Conservation (phyloP, 2,797 vertebrate species). For the Sternarchorhynchus goeldii region DNA sequence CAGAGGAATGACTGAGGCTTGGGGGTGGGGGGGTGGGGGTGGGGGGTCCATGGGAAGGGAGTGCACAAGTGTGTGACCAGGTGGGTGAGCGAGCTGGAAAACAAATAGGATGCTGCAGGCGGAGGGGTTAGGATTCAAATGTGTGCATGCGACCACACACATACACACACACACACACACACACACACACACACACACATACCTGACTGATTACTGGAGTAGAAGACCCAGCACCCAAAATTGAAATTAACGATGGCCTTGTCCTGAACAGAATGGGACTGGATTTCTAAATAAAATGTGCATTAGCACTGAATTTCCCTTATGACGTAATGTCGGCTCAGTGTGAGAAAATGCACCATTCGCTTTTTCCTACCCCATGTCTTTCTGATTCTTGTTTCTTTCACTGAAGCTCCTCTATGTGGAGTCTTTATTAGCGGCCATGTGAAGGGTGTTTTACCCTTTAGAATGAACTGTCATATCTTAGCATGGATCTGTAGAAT, state of each 20-base stretch:
- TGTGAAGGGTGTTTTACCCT: not conserved
- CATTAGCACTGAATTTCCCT: not conserved
- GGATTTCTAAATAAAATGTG: not conserved
- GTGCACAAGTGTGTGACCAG: constrained; percentile 15
- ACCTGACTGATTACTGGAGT: constrained; percentile 41
- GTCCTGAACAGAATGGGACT: not conserved
- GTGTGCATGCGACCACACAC: not conserved
- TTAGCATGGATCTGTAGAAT: not conserved
- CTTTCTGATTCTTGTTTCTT: not conserved
- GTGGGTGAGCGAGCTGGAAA: constrained; percentile 32
- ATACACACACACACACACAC: not conserved
- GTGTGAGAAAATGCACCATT: constrained; percentile 1
- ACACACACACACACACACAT: constrained; percentile 25
- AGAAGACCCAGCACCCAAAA: constrained; percentile 15
- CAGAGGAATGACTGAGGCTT: constrained; percentile 17
- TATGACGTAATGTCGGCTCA: not conserved
- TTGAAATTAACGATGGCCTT: constrained; percentile 35
- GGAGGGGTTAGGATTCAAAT: constrained; percentile 6
- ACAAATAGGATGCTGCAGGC: constrained; percentile 12
- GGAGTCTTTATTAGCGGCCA: no score
- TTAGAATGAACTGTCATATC: not conserved
- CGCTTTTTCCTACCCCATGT: not conserved
- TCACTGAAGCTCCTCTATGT: no score
- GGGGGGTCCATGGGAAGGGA: no score
- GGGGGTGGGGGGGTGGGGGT: not conserved